These are phyloP conservation scores for Bombyx huttoni DNA, from an alignment of 2,888 invertebrate genomes.

Conservation along the genomic window DNA sequence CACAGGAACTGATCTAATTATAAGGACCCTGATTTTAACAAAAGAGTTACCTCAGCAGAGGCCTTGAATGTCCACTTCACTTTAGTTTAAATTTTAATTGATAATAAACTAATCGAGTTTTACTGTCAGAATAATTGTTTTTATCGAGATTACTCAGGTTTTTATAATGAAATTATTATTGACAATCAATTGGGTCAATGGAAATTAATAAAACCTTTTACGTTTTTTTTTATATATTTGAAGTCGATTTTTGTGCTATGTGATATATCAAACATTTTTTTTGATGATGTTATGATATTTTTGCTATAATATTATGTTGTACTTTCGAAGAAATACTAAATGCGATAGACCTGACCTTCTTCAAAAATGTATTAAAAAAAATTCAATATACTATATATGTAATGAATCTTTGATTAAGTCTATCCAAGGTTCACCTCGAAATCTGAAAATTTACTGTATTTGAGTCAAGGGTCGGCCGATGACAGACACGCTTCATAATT, in stretches of 20 bases:
- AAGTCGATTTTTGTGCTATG: background rate
- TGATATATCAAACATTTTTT: too few relatives aligned
- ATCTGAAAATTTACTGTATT: too few relatives aligned
- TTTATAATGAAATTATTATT: background rate
- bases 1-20: slow-evolving; percentile 1
- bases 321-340: too few relatives aligned
- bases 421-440: too few relatives aligned
- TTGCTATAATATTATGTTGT: too few relatives aligned
- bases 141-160: background rate
- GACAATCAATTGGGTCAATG: background rate
- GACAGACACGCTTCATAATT: too few relatives aligned
- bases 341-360: too few relatives aligned
- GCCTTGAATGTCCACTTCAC: slow-evolving; percentile 11
- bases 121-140: background rate
- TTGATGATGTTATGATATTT: too few relatives aligned
- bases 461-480: too few relatives aligned
- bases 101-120: slow-evolving; percentile 13
- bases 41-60: slow-evolving; percentile 1
- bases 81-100: slow-evolving; percentile 9
- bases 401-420: too few relatives aligned
- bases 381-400: too few relatives aligned
- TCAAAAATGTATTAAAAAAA: too few relatives aligned
- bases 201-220: background rate
- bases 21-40: slow-evolving; percentile 3
- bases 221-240: background rate